Percentiles rank a stretch among this genome's conserved stretches.
These are phyloP conservation scores for Metallyticus violacea DNA, from an alignment of 2,888 invertebrate species.

Conservation along the genomic window DNA sequence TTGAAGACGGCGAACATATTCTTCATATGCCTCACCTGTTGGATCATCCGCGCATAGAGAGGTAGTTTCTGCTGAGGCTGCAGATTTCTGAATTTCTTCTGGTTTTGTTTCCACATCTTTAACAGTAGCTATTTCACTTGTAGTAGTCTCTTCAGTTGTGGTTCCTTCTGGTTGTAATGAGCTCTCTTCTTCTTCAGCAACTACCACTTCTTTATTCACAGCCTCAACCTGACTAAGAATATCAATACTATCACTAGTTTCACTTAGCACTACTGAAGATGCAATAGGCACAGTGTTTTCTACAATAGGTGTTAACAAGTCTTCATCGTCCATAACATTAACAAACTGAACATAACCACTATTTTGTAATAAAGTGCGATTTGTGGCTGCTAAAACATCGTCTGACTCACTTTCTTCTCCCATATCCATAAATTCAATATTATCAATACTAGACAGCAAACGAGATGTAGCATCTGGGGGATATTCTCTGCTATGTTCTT, in stretches of 20 bases:
- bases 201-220: slow-evolving; percentile 26
- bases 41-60: slow-evolving; percentile 30
- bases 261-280: slow-evolving; percentile 27
- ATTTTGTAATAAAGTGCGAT: slow-evolving; percentile 55
- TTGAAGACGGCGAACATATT: slow-evolving; percentile 64
- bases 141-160: slow-evolving; percentile 58
- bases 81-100: not conserved
- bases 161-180: slow-evolving; percentile 54
- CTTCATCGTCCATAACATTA: slow-evolving; percentile 48
- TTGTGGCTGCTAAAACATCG: slow-evolving; percentile 54
- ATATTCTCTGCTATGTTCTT: slow-evolving; percentile 23
- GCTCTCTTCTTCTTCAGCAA: slow-evolving; percentile 53
- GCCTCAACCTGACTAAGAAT: slow-evolving; percentile 28
- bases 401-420: slow-evolving; percentile 67
- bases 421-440: slow-evolving; percentile 76
- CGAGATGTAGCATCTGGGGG: slow-evolving; percentile 33
- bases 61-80: not conserved
- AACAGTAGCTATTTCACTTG: slow-evolving; percentile 38
- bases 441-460: slow-evolving; percentile 35
- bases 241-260: slow-evolving; percentile 28
- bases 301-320: slow-evolving; percentile 48
- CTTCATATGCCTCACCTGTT: slow-evolving; percentile 50
- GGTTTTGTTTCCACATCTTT: slow-evolving; percentile 29
- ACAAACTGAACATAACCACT: slow-evolving; percentile 67
- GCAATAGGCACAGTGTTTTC: slow-evolving; percentile 41